Evolutionary conservation across 1,140 invertebrate genomes (phyloP), one percentile per base, ranked within the genome.

Genomic region (Orius insidiosus): DNA sequence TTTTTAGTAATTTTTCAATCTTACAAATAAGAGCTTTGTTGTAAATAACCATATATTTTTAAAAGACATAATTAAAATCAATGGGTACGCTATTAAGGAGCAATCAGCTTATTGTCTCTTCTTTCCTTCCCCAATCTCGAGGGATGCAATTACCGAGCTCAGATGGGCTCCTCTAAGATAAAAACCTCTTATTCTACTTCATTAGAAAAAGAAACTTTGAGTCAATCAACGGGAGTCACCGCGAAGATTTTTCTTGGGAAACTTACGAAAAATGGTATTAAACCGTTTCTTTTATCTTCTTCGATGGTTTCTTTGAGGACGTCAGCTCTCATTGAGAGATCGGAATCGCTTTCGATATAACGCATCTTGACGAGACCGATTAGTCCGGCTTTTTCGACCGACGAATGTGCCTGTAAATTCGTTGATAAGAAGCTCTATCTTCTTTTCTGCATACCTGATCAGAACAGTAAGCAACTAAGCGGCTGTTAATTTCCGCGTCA

Each of bases 231-330:
- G 4, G 15, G 10, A 41, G 10, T 4, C 14, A 24, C 3, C 10
- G n/a, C n/a, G n/a, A 11, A 15, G 9, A 15, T 3, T 15, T 36
- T 36, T n/a, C n/a, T n/a, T n/a, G n/a, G n/a, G n/a, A n/a, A n/a
- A 74, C 81, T 85, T 68, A 97, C 92, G 71, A 83, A 96, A 66
- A 96, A 96, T 11, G 93, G 93, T 43, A 95, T 82, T 8, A 95
- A 70, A 10, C 90, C 90, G 44, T 83, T 78, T 53, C 81, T 77
- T 55, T 80, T 74, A 63, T 97, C 93, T 37, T 70, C 71, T 32
- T 73, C 65, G 32, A 96, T 78, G 3, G 86, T 85, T 58, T 86
- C 76, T 14, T 73, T 64, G 13, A 97, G 66, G 42, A 74, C 75
- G 15, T 79, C 75, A 2, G 88, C 89, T 30, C 86, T 69, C 70